These are phyloP conservation scores for Rallus crepitans DNA, from an alignment of 2,797 vertebrate genomes.

Conservation along the genomic window DNA sequence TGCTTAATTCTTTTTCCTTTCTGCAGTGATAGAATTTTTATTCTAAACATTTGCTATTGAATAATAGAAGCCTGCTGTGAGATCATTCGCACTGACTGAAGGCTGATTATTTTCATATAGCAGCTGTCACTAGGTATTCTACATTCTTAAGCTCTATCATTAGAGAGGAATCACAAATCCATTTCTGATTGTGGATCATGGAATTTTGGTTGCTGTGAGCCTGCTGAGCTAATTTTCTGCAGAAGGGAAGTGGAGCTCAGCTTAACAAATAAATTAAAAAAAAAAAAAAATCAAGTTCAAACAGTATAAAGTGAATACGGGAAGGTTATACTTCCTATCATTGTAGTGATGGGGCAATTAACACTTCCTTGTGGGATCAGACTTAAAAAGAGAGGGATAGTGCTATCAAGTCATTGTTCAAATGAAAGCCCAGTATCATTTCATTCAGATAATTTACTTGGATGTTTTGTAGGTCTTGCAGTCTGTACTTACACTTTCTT, in stretches of 20 bases:
- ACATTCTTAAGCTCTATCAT: background rate
- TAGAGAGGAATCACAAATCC: constrained; percentile 15
- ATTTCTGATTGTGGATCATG: constrained; percentile 10
- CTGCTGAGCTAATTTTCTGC: constrained; percentile 40
- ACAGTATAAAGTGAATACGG: background rate
- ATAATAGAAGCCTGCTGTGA: constrained; percentile 46
- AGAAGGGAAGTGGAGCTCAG: background rate
- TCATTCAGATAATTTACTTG: background rate
- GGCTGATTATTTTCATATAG: constrained; percentile 64
- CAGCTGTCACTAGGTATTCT: constrained; percentile 18
- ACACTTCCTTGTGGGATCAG: background rate
- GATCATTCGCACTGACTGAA: constrained; percentile 59
- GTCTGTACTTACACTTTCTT: background rate
- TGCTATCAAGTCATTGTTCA: background rate
- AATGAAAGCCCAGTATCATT: background rate
- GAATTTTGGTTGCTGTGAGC: background rate
- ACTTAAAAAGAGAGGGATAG: background rate
- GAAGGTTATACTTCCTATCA: background rate
- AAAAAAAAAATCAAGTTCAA: background rate
- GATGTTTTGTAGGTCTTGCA: background rate
- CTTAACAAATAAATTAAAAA: background rate
- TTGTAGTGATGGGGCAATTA: background rate
- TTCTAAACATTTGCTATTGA: constrained; percentile 60
- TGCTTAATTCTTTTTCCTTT: constrained; percentile 44
- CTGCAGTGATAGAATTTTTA: constrained; percentile 49